Evolutionary conservation across 2,113 vertebrate genomes (phyloP).

Genomic region (Sakesphorus luctuosus): DNA sequence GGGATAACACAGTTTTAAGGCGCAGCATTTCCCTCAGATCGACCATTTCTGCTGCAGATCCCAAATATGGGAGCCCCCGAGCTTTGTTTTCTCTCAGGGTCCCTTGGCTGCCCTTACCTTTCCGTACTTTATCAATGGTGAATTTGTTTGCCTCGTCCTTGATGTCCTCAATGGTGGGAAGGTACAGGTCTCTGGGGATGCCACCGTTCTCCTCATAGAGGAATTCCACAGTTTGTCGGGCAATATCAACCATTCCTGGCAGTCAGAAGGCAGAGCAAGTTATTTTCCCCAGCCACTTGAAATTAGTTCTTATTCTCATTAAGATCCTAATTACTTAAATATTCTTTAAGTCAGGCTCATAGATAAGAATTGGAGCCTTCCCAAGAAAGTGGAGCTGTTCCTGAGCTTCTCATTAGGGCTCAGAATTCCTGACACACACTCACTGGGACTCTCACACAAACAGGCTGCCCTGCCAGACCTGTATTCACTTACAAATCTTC

Average conservation of each 20-base stretch:
- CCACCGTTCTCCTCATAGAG: conserved; percentile 98
- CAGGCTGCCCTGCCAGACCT: neutral
- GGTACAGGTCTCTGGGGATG: conserved; percentile 96
- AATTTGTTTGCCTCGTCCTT: conserved; percentile 99
- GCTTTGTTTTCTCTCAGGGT: neutral
- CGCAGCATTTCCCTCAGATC: neutral
- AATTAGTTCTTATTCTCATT: neutral
- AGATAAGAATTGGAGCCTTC: neutral
- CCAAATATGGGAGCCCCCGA: neutral
- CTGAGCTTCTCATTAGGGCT: neutral
- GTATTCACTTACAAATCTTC: neutral
- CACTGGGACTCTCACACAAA: neutral
- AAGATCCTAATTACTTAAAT: neutral
- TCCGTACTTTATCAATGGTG: conserved; percentile 98
- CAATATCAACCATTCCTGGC: conserved; percentile 95
- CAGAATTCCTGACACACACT: neutral
- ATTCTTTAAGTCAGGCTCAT: neutral
- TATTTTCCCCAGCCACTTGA: neutral
- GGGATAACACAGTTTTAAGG: neutral
- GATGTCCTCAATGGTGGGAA: conserved; percentile 98
- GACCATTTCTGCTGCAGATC: neutral
- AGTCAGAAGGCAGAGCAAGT: neutral
- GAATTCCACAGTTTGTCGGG: conserved; percentile 96
- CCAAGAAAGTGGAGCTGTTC: neutral
- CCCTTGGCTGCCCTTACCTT: conserved; percentile 79